Base-by-base conservation (phyloP, 1,140 invertebrate species). In the Dinoponera quadriceps region DNA sequence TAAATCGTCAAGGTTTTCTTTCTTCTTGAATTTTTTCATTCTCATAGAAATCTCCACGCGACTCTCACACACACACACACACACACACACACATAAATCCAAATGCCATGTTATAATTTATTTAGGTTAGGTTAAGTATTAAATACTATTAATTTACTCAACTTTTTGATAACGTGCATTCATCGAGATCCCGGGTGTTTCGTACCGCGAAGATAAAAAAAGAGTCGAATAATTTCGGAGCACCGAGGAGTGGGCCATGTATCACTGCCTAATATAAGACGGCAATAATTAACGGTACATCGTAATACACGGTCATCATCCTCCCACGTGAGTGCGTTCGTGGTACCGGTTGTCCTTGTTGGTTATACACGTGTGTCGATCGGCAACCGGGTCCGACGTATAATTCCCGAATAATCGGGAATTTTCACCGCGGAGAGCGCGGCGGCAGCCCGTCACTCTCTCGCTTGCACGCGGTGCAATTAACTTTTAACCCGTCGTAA, bases 401-500 rank as follows among this genome's bases (percentile, higher is more conserved):
- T 60, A 54, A 87, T 83, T 78, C 78, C 55, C 55, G 60, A 48
- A 82, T 74, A 85, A 87, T 89, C 69, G 65, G 63, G 18, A 27
- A 75, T 71, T 87, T 85, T 85, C 59, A 25, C 5, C 16, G 20
- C 25, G 60, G 20, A 69, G 54, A 29, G 11, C 29, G 33, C 48
- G 48, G 18, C 20, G 16, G 29, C n/a, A 62, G 27, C 66, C 25
- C 16, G 13, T 14, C 20, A 7, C 49, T 59, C 57, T 27, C 22
- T 4, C 11, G 22, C 16, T 29, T 27, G 13, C 25, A 0, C 49
- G 22, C 51, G 83, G 55, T 57, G 85, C 87, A 90, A 90, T 90
- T 88, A 88, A 86, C 88, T 86, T 89, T 89, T 88, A 87, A 88
- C 88, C 85, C 85, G 51, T 69, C 65, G 74, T 90, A 88, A 90